Percentiles rank a stretch among this genome's conserved stretches.
phyloP scores from a whole-genome alignment of 2,113 vertebrate species.

The Romanogobio albipinnatus region DNA sequence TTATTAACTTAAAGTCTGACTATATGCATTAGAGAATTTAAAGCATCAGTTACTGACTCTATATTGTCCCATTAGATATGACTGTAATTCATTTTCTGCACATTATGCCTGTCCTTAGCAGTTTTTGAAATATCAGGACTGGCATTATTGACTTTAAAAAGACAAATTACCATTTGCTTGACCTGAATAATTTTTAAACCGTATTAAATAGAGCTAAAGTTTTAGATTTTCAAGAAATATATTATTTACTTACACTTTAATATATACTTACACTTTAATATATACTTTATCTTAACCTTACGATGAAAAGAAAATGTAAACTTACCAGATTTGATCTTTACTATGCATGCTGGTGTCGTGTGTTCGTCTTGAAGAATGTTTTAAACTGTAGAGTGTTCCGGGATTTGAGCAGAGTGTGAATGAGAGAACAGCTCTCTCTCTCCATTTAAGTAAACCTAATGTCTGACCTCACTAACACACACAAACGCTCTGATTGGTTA shows the following conservation, averaged over 20 bases:
- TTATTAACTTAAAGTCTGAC: neutral
- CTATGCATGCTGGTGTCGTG: conserved; percentile 69
- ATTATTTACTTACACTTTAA: no score
- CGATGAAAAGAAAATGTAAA: neutral
- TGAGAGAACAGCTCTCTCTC: conserved; percentile 26
- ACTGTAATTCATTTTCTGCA: neutral
- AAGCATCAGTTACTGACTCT: neutral
- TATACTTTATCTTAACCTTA: neutral
- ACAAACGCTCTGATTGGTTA: conserved; percentile 59
- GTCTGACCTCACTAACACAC: conserved; percentile 31
- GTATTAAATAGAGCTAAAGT: neutral
- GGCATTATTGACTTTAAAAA: neutral
- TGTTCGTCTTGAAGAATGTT: neutral
- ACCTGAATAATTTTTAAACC: neutral
- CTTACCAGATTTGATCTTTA: conserved; percentile 78
- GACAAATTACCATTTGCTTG: neutral
- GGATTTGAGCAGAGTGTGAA: conserved; percentile 24
- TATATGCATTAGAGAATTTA: neutral
- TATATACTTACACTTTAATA: neutral
- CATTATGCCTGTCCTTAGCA: neutral
- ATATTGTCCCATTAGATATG: neutral
- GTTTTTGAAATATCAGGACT: neutral
- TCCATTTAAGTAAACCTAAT: conserved; percentile 53
- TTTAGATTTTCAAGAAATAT: neutral
- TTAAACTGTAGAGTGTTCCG: conserved; percentile 8